Evolutionary conservation across 2,797 vertebrate species (phyloP).

Genomic region (Novumbra hubbsi): DNA sequence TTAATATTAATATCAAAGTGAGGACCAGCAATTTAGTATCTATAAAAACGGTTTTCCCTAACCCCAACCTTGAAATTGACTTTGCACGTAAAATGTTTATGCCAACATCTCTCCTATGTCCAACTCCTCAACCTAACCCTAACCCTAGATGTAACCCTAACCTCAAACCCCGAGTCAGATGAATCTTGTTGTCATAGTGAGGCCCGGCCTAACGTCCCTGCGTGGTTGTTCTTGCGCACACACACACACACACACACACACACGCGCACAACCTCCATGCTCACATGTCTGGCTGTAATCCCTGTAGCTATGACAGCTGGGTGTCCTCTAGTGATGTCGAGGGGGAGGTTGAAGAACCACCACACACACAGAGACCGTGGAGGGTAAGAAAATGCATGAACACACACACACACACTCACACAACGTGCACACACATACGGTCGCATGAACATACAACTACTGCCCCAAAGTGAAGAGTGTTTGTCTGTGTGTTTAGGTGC

Average conservation of each 20-base stretch:
- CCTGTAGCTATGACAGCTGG: constrained; percentile 90
- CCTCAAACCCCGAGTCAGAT: too few relatives aligned
- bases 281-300: constrained; percentile 13
- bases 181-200: too few relatives aligned
- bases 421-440: neutral
- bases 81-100: too few relatives aligned
- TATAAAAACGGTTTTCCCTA: too few relatives aligned
- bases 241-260: constrained; percentile 3
- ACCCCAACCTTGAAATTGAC: too few relatives aligned
- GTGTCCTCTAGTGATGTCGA: constrained; percentile 85
- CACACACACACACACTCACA: constrained; percentile 12
- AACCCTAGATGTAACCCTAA: too few relatives aligned
- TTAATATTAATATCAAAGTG: too few relatives aligned
- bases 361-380: constrained; percentile 84
- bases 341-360: constrained; percentile 86
- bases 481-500: constrained; percentile 72
- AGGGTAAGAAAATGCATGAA: constrained; percentile 72
- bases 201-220: too few relatives aligned
- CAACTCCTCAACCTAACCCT: too few relatives aligned
- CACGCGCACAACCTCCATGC: neutral
- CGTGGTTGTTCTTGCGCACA: constrained; percentile 13
- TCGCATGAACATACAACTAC: neutral
- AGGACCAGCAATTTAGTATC: too few relatives aligned
- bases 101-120: too few relatives aligned
- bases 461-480: neutral